phyloP scores from a whole-genome alignment of 30 jellyfish, hydroid and myxozoan species.

The Nemopilema nomurai region DNA sequence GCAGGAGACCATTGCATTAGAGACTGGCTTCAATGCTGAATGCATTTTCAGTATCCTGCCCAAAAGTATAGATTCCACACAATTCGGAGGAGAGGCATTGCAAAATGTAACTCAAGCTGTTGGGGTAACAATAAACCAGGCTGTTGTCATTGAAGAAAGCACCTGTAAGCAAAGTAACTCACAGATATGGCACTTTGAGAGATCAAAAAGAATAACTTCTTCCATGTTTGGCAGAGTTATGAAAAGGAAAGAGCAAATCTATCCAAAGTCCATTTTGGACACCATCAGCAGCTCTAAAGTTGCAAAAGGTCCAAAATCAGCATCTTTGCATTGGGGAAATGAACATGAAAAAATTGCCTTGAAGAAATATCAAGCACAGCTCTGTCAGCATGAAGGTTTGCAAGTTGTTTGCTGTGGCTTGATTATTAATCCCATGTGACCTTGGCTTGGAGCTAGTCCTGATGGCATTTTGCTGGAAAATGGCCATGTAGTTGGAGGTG shows the following conservation, averaged over 20 bases:
- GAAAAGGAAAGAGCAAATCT: constrained; percentile 18
- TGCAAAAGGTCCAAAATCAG: constrained; percentile 14
- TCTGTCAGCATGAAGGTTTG: neutral
- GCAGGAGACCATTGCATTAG: neutral
- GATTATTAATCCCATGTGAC: constrained; percentile 5
- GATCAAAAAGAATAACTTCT: neutral
- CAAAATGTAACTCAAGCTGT: neutral
- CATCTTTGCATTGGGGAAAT: constrained; percentile 14
- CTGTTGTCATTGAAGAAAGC: neutral
- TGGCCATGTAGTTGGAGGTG: constrained; percentile 25
- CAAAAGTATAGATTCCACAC: neutral
- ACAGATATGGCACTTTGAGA: neutral
- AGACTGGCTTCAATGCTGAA: neutral
- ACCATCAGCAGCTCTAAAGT: neutral
- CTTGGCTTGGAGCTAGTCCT: constrained; percentile 42
- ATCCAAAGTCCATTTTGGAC: constrained; percentile 21
- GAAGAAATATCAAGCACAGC: neutral
- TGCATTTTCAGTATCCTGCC: neutral
- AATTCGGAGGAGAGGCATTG: neutral
- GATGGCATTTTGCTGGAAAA: constrained; percentile 16
- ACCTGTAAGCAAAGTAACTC: neutral
- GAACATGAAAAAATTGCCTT: constrained; percentile 11
- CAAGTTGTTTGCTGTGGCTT: neutral
- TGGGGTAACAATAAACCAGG: neutral
- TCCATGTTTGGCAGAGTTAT: constrained; percentile 21